These are phyloP conservation scores for Synanthedon tipuliformis DNA, from an alignment of 2,888 invertebrate species.

Conservation along the genomic window DNA sequence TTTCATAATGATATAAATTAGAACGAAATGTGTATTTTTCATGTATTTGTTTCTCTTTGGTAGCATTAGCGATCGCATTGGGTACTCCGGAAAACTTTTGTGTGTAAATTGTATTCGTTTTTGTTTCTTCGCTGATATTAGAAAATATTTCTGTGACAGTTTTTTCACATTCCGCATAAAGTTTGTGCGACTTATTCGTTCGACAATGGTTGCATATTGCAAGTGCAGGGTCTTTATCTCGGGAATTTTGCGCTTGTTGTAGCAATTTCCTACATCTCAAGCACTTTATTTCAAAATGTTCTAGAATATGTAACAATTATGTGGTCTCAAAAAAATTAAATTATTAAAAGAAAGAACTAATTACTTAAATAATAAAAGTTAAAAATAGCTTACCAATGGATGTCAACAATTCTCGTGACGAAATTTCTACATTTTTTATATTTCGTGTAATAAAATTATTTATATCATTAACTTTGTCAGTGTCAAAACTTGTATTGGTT, in stretches of 20 bases:
- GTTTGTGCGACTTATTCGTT: slow-evolving; percentile 12
- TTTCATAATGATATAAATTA: slow-evolving; percentile 7
- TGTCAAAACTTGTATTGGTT: too few relatives aligned
- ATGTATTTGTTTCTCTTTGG: slow-evolving; percentile 3
- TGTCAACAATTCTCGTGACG: not conserved
- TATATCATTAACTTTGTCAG: too few relatives aligned
- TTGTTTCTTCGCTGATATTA: slow-evolving; percentile 12
- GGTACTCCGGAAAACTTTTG: too few relatives aligned
- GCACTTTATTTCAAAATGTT: slow-evolving; percentile 25
- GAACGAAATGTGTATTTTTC: slow-evolving; percentile 7
- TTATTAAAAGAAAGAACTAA: too few relatives aligned
- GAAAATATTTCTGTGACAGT: slow-evolving; percentile 20
- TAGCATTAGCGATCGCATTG: not conserved
- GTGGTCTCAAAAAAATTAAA: too few relatives aligned
- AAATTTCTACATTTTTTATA: too few relatives aligned
- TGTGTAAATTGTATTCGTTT: slow-evolving; percentile 1
- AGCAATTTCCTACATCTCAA: slow-evolving; percentile 33
- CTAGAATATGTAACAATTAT: slow-evolving; percentile 24
- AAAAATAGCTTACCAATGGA: too few relatives aligned
- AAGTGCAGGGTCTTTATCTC: slow-evolving; percentile 19
- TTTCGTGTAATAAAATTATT: too few relatives aligned
- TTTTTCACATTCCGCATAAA: slow-evolving; percentile 33
- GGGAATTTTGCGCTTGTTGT: slow-evolving; percentile 24
- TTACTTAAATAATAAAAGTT: too few relatives aligned
- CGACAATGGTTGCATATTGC: slow-evolving; percentile 41